A percentile compares a stretch with the other conserved stretches of the same genome.
phyloP scores from a whole-genome alignment of 2,888 invertebrate genomes.

The Trichopria drosophilae region DNA sequence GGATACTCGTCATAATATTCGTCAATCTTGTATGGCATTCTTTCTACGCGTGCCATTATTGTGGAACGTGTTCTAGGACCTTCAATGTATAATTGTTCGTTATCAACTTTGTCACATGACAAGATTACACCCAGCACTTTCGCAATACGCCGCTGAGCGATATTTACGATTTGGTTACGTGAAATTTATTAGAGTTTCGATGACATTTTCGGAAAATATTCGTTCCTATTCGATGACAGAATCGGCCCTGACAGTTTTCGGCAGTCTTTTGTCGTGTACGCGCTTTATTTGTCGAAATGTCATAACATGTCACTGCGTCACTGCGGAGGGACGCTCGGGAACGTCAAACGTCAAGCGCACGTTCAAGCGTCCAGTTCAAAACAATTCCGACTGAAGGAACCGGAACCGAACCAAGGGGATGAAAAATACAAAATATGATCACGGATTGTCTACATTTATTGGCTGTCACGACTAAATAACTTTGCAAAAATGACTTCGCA shows the following conservation, averaged over 20 bases:
- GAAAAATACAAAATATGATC: too few relatives aligned
- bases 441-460: too few relatives aligned
- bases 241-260: constrained; percentile 22
- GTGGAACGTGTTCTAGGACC: background rate
- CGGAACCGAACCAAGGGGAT: too few relatives aligned
- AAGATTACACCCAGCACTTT: too few relatives aligned
- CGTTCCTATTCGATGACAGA: constrained; percentile 16
- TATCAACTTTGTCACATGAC: too few relatives aligned
- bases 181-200: constrained; percentile 40
- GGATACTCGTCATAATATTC: constrained; percentile 19
- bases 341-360: background rate
- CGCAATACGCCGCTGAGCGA: background rate
- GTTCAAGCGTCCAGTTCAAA: too few relatives aligned
- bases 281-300: constrained; percentile 20
- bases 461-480: too few relatives aligned
- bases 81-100: too few relatives aligned
- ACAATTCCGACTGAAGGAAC: too few relatives aligned
- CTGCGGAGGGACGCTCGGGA: background rate
- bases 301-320: background rate
- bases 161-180: constrained; percentile 37
- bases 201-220: constrained; percentile 37
- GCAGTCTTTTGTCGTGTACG: constrained; percentile 35
- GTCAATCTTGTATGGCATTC: constrained; percentile 25
- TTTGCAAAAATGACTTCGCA: too few relatives aligned
- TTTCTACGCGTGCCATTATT: constrained; percentile 41